Evolutionary conservation across 2,888 invertebrate species (phyloP), one percentile per base, ranked within the genome.

Genomic region (Rotaria socialis): DNA sequence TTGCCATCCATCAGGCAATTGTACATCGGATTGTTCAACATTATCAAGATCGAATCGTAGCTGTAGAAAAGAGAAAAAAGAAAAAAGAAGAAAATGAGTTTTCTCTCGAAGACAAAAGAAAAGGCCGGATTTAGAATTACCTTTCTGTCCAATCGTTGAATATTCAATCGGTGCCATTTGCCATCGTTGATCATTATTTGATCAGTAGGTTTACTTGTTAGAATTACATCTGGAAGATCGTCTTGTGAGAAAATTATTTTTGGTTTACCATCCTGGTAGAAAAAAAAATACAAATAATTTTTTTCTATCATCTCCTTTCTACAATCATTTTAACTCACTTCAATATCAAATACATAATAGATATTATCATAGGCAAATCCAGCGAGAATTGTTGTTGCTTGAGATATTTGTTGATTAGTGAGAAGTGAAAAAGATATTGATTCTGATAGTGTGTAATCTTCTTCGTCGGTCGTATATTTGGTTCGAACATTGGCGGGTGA

Each of bases 1-100:
- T 80, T 80, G 80, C 80, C 80, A 80, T 24, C 47, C 80, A 80
- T 80, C 80, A 8, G 80, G 80, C 47, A 80, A 47, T 80, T 80
- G 80, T 14, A 80, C n/a, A 47, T 80, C 80, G 14, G 80, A n/a
- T 80, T 80, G 80, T 14, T 47, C 47, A 35, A 80, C 11, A 47
- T 47, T 80, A 47, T 80, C 80, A 47, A 80, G 43, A 19, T 80
- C 19, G 47, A 80, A 80, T 47, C 47, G 24, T n/a, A 80, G 11
- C 80, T 80, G 47, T 5, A 67, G 7, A 67, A 52, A 52, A 52
- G 3, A 16, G 14, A 16, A 27, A 8, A 67, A 67, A 67, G 16
- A 47, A 80, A 35, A 47, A 47, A 24, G n/a, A 60, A 14, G 19
- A 27, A n/a, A 8, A 27, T 3, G 24, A 27, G 7, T 58, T 58